phyloP scores from a whole-genome alignment of 2,888 invertebrate species.

The Nemotelus pantherinus region DNA sequence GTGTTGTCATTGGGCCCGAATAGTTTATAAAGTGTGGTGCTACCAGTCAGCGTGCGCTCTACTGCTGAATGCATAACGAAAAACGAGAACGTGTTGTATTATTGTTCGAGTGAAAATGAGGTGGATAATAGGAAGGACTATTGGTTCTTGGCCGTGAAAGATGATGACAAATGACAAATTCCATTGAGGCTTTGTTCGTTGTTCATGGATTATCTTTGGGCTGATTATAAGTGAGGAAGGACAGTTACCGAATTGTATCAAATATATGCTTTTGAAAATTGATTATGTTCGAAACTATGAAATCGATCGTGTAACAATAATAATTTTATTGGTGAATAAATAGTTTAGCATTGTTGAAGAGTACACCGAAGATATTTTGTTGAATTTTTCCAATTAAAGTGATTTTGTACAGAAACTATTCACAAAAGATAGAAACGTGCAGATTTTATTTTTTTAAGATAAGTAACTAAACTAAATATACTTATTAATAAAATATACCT shows the following conservation, averaged over 20 bases:
- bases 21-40: conserved; percentile 19
- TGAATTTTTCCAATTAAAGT: no score
- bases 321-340: conserved; percentile 37
- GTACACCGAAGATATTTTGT: not conserved
- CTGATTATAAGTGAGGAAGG: not conserved
- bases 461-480: no score
- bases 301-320: conserved; percentile 1
- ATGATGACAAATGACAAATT: conserved; percentile 48
- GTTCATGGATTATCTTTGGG: conserved; percentile 5
- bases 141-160: conserved; percentile 35
- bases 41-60: conserved; percentile 38
- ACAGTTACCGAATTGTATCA: not conserved
- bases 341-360: conserved; percentile 1
- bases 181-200: conserved; percentile 2
- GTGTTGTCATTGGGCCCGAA: not conserved
- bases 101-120: conserved; percentile 23
- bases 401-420: no score
- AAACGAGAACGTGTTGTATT: conserved; percentile 27
- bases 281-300: not conserved
- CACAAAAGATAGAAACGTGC: no score
- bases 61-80: not conserved
- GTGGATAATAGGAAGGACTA: conserved; percentile 23
- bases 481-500: no score
- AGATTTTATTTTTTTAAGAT: no score
- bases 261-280: conserved; percentile 1